Base-by-base conservation (phyloP, 64 coral and sea anemone genomes). In the Montipora capricornis region DNA sequence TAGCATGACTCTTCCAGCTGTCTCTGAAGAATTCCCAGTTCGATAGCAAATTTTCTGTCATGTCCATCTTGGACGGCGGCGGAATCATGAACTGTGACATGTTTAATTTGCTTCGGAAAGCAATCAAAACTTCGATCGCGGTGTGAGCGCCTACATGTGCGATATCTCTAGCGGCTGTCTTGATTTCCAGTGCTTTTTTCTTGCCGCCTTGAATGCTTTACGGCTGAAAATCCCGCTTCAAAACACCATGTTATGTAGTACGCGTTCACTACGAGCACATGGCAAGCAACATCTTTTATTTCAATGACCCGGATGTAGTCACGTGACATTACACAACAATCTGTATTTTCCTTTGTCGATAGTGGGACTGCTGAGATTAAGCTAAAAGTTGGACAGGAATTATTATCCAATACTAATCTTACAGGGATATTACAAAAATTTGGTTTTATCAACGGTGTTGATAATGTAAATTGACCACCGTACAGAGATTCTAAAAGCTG, bases 21-120 rank as follows among this genome's bases (percentile, higher is more conserved):
- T 85, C 82, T 67, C 24, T 85, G 12, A 85, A 29, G 82, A 66
- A 62, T 44, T 85, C 82, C 82, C 17, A 67, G 61, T 85, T 85
- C 0, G 11, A 13, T 8, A 0, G 51, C 8, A 24, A 16, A 84
- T 85, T 0, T 16, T 37, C 62, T 67, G 7, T 85, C 58, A 85
- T 85, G 1, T 85, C 58, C 52, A 85, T 51, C 46, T 78, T 49
- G 11, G 76, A 48, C 46, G 44, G 76, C 4, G 76, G 76, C 12
- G 76, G 76, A 49, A 48, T 78, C 47, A 51, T 44, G 7, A 78
- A 49, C 47, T 78, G 76, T 46, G 45, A 50, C 44, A 16, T 78
- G 44, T 78, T 44, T 47, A 3, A 2, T 49, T 17, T 78, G 29
- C 15, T 11, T 47, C 44, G 15, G 46, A 16, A 48, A 78, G 4